A percentile compares a stretch with the other conserved stretches of the same genome.
These are phyloP conservation scores for Dolichopus griseipennis DNA, from an alignment of 2,888 invertebrate genomes.

Conservation along the genomic window DNA sequence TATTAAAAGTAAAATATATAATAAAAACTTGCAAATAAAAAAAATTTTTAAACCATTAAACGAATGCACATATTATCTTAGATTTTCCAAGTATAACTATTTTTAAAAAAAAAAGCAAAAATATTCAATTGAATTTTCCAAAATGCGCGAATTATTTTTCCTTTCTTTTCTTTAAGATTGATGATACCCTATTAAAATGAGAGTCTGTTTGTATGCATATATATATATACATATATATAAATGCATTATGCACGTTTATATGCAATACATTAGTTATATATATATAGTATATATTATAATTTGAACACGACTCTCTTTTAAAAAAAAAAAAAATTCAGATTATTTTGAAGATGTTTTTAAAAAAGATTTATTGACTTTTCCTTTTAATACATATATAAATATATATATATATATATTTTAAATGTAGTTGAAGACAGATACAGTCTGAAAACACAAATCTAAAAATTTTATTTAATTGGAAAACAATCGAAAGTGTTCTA, in stretches of 20 bases:
- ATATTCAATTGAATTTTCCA: background rate
- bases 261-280: background rate
- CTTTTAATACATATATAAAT: background rate
- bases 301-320: background rate
- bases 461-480: background rate
- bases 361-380: background rate
- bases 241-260: too few species aligned
- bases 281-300: too few species aligned
- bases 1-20: background rate
- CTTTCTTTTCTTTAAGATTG: too few species aligned
- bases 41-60: background rate
- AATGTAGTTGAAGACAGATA: too few species aligned
- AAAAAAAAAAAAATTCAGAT: background rate
- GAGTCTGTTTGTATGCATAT: too few species aligned
- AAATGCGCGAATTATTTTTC: too few species aligned
- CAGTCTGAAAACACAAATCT: too few species aligned
- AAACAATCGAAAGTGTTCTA: slow-evolving; percentile 1
- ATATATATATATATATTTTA: too few species aligned
- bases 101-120: background rate
- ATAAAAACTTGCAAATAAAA: background rate
- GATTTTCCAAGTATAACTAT: too few species aligned
- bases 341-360: background rate
- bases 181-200: too few species aligned
- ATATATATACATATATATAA: too few species aligned
- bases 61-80: too few species aligned